A percentile compares a stretch with the other conserved stretches of the same genome.
Conservation (phyloP, 2,888 invertebrate species). For the Melanostoma mellinum region DNA sequence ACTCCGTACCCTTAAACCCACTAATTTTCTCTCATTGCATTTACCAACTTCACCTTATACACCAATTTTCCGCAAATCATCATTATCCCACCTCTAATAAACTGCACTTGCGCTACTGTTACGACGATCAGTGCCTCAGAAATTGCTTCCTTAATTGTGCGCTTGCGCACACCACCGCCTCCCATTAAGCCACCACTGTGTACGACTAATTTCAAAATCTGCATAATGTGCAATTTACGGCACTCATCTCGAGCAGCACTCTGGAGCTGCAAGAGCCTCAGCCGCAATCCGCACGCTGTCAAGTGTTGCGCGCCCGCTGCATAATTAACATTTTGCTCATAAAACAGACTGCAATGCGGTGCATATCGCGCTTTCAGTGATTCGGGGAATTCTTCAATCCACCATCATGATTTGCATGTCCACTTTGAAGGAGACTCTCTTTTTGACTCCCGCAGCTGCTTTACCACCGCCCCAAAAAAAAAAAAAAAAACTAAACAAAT, state of each 20-base stretch:
- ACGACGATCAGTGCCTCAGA: slow-evolving; percentile 19
- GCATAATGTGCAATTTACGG: slow-evolving; percentile 72
- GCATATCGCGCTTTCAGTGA: slow-evolving; percentile 17
- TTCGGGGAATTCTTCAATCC: slow-evolving; percentile 56
- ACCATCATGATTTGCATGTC: slow-evolving; percentile 70
- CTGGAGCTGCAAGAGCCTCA: slow-evolving; percentile 1
- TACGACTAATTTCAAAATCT: slow-evolving; percentile 72
- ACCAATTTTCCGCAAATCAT: slow-evolving; percentile 71
- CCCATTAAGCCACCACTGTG: slow-evolving; percentile 61
- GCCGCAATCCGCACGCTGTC: slow-evolving; percentile 43
- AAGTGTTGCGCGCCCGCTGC: slow-evolving; percentile 66
- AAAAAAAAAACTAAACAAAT: slow-evolving; percentile 6
- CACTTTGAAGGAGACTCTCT: slow-evolving; percentile 43
- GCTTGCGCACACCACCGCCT: slow-evolving; percentile 46
- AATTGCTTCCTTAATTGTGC: slow-evolving; percentile 67
- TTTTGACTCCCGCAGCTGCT: slow-evolving; percentile 52
- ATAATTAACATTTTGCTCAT: slow-evolving; percentile 58
- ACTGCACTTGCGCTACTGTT: slow-evolving; percentile 66
- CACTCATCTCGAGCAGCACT: slow-evolving; percentile 54
- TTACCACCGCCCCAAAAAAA: slow-evolving; percentile 45
- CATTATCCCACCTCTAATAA: slow-evolving; percentile 69
- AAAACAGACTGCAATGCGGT: slow-evolving; percentile 35
- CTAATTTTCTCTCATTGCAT: slow-evolving; percentile 31
- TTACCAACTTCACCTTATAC: slow-evolving; percentile 12
- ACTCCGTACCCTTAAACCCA: slow-evolving; percentile 25